Base-by-base conservation (phyloP, 2,113 vertebrate genomes). In the Indicator indicator region DNA sequence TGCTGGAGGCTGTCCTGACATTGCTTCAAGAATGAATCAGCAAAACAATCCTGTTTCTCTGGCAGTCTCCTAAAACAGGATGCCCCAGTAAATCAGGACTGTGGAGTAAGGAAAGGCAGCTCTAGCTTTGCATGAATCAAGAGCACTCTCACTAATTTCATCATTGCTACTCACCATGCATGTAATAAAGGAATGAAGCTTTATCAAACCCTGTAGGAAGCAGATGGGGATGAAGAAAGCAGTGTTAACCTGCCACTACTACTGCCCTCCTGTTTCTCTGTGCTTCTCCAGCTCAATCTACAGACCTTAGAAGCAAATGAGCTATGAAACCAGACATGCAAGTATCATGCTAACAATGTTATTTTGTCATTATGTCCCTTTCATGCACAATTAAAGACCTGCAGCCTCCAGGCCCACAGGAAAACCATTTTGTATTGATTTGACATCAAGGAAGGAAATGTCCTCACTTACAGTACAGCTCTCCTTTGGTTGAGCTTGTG, bases 341-440 rank as follows among this genome's bases (percentile, higher is more conserved):
- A 78, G 79, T 69, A 54, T 62, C 55, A 59, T 63, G 68, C 32
- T 88, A 86, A 94, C 60, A 24, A 33, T 40, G 30, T 90, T 90
- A 93, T 9, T 32, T 17, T 65, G 36, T 83, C 52, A n/a, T 93
- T 90, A 81, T 33, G 64, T 87, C 54, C 73, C 44, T 85, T 85
- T 63, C 55, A 76, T 27, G 17, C 3, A 4, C 65, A 88, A 50
- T 84, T 79, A 76, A 94, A 90, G 67, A 59, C 30, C 52, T 70
- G 78, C 77, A 88, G 44, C 67, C 75, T 80, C 44, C 74, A 69
- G 80, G 68, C 52, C 21, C 44, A 77, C 68, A 86, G 87, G 88
- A 94, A 96, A 85, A 50, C 24, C 38, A 83, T 92, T 94, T 88
- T 83, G 44, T 67, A 89, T 77, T 56, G 64, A 95, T 85, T 44